Conservation (phyloP, 2,888 invertebrate species). For the Eremobia ochroleuca region DNA sequence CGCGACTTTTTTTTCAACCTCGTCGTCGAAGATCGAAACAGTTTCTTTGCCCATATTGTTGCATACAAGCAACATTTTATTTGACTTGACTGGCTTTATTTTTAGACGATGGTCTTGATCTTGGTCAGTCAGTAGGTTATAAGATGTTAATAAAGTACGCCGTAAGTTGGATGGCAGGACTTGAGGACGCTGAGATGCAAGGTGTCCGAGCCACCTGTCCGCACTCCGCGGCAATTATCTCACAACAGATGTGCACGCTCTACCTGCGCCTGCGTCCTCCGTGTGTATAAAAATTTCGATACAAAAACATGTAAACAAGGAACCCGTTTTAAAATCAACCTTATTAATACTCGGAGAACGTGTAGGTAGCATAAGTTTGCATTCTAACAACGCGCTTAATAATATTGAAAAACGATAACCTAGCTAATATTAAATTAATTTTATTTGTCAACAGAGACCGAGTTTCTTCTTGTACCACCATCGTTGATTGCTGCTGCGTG, state of each 20-base stretch:
- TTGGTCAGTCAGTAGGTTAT: conserved; percentile 47
- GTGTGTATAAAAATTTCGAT: conserved; percentile 65
- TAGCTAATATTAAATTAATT: neutral
- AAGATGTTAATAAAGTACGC: conserved; percentile 50
- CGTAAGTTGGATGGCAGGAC: conserved; percentile 70
- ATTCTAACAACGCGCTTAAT: conserved; percentile 21
- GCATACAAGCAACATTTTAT: conserved; percentile 28
- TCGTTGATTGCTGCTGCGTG: conserved; percentile 94
- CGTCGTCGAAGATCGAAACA: conserved; percentile 67
- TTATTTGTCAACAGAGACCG: conserved; percentile 92
- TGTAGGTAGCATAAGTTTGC: conserved; percentile 16
- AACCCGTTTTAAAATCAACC: conserved; percentile 64
- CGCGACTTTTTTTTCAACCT: conserved; percentile 79
- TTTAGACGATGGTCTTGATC: conserved; percentile 30
- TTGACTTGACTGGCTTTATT: conserved; percentile 39
- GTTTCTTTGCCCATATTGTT: conserved; percentile 49
- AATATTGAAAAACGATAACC: conserved; percentile 10
- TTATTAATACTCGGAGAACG: conserved; percentile 44
- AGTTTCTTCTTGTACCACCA: conserved; percentile 93
- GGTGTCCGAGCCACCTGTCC: conserved; percentile 88
- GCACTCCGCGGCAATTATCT: conserved; percentile 85
- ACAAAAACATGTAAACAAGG: conserved; percentile 76
- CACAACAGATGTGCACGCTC: conserved; percentile 86
- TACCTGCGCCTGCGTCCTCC: conserved; percentile 81
- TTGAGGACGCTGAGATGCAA: conserved; percentile 83